These are phyloP conservation scores for Carollia perspicillata DNA, from an alignment of 2,113 vertebrate genomes.

Conservation along the genomic window DNA sequence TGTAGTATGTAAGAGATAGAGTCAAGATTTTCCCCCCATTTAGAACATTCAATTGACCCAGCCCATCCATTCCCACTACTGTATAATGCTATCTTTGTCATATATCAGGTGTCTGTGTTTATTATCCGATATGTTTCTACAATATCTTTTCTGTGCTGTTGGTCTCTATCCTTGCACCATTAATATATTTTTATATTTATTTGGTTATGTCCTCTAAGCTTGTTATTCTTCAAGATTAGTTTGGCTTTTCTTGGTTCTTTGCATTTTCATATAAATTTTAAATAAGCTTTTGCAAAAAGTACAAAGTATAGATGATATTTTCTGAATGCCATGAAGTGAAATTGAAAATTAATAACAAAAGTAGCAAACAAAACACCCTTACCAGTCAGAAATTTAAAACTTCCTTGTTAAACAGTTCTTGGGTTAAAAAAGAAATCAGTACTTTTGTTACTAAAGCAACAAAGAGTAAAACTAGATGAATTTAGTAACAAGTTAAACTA, in stretches of 20 bases:
- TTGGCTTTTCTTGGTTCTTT: not conserved
- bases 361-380: not conserved
- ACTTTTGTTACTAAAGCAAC: not conserved
- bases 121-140: not conserved
- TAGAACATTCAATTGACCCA: not conserved
- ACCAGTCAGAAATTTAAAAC: not conserved
- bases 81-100: not conserved
- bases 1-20: not conserved
- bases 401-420: not conserved
- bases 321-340: not conserved
- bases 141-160: not conserved
- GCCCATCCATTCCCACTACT: not conserved
- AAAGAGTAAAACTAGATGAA: not conserved
- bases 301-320: not conserved
- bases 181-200: not conserved
- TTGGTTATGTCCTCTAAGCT: not conserved
- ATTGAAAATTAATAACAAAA: not conserved
- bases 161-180: not conserved
- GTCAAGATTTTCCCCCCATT: not conserved
- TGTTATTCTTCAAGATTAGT: not conserved
- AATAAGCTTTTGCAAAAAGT: not conserved
- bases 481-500: not conserved
- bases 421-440: not conserved
- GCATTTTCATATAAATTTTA: conserved; percentile 25
- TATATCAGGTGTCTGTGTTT: not conserved